Evolutionary conservation across 2,113 vertebrate genomes (phyloP).

Genomic region (Lanius collurio): DNA sequence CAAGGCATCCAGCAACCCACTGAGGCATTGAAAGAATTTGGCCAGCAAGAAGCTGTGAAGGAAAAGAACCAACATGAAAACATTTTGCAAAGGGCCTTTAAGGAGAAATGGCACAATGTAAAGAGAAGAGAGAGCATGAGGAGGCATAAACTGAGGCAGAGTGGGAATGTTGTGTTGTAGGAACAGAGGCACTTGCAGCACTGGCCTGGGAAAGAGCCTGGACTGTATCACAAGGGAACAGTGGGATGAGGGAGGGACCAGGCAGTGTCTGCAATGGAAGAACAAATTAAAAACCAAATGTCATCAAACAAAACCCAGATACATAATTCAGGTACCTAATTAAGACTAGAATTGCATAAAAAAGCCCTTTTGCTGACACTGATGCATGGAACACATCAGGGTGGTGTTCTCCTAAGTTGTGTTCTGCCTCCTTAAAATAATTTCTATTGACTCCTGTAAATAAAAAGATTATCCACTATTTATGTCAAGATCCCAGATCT

Average conservation of each 20-base stretch:
- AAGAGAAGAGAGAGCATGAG: not conserved
- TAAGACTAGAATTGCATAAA: not conserved
- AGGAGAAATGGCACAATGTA: not conserved
- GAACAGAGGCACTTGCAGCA: not conserved
- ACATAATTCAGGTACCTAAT: not conserved
- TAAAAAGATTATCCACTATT: not conserved
- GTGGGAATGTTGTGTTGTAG: not conserved
- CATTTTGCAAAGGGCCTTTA: not conserved
- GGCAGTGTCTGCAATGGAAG: not conserved
- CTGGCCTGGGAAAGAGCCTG: not conserved
- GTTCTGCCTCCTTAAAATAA: not conserved
- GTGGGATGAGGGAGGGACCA: rapidly evolving
- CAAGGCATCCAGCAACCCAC: not conserved
- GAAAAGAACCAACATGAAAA: not conserved
- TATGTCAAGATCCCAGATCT: not conserved
- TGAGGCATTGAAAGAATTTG: not conserved
- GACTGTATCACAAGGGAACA: not conserved
- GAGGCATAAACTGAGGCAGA: not conserved
- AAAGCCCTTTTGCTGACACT: not conserved
- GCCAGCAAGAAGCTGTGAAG: not conserved
- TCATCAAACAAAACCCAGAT: not conserved
- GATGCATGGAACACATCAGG: not conserved
- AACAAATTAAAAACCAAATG: not conserved
- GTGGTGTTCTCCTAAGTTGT: not conserved
- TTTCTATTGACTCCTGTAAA: not conserved